Base-by-base conservation (phyloP, 2,113 vertebrate species). In the Rana temporaria region DNA sequence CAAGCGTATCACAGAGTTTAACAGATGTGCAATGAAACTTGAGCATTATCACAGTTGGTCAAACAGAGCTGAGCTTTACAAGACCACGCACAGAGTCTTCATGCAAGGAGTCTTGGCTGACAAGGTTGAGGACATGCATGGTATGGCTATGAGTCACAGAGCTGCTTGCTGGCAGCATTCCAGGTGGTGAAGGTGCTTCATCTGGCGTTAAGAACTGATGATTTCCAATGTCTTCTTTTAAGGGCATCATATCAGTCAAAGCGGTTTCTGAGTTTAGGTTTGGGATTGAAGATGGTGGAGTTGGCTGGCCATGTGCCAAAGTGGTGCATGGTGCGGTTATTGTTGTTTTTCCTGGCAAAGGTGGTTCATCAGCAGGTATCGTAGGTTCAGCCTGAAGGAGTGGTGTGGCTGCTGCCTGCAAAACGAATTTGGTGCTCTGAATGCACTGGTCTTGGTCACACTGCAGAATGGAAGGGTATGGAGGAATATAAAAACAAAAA, bases 381-480 rank as follows among this genome's bases (percentile, higher is more conserved):
- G 95, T 93, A n/a, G 96, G 93, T 87, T 98, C 97, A 64, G 90
- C 96, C 91, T 97, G 97, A 89, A 98, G 94, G 87, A 98, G 90
- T 12, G 97, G 97, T 0, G 95, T 98, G 91, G 97, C 92, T 53
- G 97, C 96, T 1, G 97, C 97, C 96, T 99, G 97, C 90, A 99
- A 97, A 96, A 99, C 95, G 95, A 98, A 98, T 97, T 99, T 99
- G 92, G 97, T 98, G 96, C 97, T 96, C 95, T 99, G 97, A 97
- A 99, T 98, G 95, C 98, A 99, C 94, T 98, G 97, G 92, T 98
- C 96, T 94, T 98, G 96, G 90, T 98, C 96, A 92, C 97, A 98
- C 98, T 98, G 94, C 86, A 90, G 88, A 85, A 87, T 73, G 85
- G 89, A 85, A 86, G 86, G 85, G 84, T 65, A 38, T 65, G 72